Percentiles rank a stretch among this genome's conserved stretches.
These are phyloP conservation scores for Agapetus fuscipes DNA, from an alignment of 2,888 invertebrate species.

Conservation along the genomic window DNA sequence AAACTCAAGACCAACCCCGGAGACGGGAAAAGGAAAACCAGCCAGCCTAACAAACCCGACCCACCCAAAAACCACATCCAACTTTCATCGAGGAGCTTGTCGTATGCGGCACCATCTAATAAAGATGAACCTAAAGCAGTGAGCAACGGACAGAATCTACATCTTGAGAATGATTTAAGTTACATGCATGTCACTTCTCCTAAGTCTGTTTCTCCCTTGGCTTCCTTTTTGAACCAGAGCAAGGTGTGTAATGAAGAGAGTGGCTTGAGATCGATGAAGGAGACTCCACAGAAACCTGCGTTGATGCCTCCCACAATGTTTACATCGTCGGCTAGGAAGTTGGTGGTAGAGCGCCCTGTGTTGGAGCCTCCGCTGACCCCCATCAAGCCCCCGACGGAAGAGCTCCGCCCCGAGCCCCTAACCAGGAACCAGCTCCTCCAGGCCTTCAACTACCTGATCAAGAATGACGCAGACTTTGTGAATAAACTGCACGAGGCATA, in stretches of 20 bases:
- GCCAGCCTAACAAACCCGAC: slow-evolving; percentile 25
- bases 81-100: slow-evolving; percentile 29
- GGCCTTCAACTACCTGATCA: slow-evolving; percentile 77
- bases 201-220: slow-evolving; percentile 46
- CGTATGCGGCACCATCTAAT: too few relatives aligned
- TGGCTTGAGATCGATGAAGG: slow-evolving; percentile 25
- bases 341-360: slow-evolving; percentile 13
- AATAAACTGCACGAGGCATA: slow-evolving; percentile 88
- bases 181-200: slow-evolving; percentile 47
- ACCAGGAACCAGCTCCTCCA: slow-evolving; percentile 83
- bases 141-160: slow-evolving; percentile 21
- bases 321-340: slow-evolving; percentile 41
- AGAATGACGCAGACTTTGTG: slow-evolving; percentile 81
- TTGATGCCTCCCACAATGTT: slow-evolving; percentile 85
- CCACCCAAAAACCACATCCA: slow-evolving; percentile 31
- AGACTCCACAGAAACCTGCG: slow-evolving; percentile 56
- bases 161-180: slow-evolving; percentile 43
- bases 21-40: slow-evolving; percentile 28
- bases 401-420: slow-evolving; percentile 54
- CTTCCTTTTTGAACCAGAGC: slow-evolving; percentile 44
- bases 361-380: slow-evolving; percentile 22
- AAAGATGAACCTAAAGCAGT: too few relatives aligned
- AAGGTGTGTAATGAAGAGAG: slow-evolving; percentile 26
- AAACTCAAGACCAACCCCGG: slow-evolving; percentile 37
- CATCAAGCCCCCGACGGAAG: slow-evolving; percentile 14